Percentiles rank a stretch among this genome's conserved stretches.
phyloP scores from a whole-genome alignment of 2,888 invertebrate species.

The Drosophila mettleri region DNA sequence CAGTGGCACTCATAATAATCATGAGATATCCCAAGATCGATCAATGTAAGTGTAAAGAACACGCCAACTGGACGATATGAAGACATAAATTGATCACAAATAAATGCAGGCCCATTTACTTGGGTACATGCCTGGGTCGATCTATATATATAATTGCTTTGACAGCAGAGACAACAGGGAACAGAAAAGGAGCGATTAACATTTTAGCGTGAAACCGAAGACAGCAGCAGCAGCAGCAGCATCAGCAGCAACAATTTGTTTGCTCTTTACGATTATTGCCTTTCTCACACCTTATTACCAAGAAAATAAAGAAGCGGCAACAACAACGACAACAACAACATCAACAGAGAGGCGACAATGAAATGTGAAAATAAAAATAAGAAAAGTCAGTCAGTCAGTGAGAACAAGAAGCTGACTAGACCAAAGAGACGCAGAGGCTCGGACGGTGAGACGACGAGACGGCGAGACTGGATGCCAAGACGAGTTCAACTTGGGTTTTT shows the following conservation, averaged over 20 bases:
- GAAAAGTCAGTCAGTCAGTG: constrained; percentile 35
- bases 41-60: background rate
- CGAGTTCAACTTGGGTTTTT: constrained; percentile 29
- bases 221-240: constrained; percentile 47
- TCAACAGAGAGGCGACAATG: constrained; percentile 60
- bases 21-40: background rate
- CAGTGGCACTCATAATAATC: background rate
- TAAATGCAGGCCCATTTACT: constrained; percentile 8
- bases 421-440: background rate
- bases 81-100: constrained; percentile 2
- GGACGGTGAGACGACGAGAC: background rate
- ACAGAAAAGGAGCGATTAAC: constrained; percentile 72
- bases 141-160: constrained; percentile 53
- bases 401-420: constrained; percentile 42
- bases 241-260: constrained; percentile 75
- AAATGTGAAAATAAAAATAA: constrained; percentile 67
- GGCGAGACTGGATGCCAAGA: constrained; percentile 18
- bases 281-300: constrained; percentile 83
- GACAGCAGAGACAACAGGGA: constrained; percentile 26
- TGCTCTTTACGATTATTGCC: constrained; percentile 83
- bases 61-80: constrained; percentile 4
- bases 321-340: constrained; percentile 42
- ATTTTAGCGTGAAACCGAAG: constrained; percentile 72
- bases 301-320: constrained; percentile 73
- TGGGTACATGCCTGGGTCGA: constrained; percentile 1